Evolutionary conservation across 2,113 vertebrate genomes (phyloP).

Genomic region (Anser brachyrhynchus): DNA sequence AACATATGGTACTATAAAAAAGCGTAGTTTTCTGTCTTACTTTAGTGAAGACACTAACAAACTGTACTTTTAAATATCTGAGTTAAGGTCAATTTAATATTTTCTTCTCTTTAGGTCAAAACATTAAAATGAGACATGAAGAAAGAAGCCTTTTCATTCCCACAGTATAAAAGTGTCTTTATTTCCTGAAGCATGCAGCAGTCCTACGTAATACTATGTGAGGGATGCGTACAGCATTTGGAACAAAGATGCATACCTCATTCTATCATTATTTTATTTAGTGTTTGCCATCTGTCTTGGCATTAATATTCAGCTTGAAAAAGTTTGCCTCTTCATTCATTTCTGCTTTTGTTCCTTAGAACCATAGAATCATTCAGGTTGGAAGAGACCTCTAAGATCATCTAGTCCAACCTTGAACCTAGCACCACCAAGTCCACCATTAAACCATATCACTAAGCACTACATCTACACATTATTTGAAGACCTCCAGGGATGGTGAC

Average conservation of each 20-base stretch:
- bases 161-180: neutral
- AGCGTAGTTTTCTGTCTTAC: neutral
- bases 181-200: neutral
- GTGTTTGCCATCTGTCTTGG: no score
- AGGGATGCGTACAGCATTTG: neutral
- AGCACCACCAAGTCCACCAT: no score
- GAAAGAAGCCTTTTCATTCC: neutral
- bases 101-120: neutral
- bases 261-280: no score
- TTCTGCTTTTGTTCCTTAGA: no score
- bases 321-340: no score
- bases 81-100: neutral
- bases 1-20: neutral
- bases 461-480: no score
- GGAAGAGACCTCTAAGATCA: no score
- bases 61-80: neutral
- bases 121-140: neutral
- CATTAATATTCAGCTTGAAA: no score
- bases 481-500: no score
- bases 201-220: neutral
- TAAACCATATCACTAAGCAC: no score
- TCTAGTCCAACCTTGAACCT: no score
- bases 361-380: no score
- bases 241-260: neutral
- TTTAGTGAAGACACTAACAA: neutral